A percentile compares a stretch with the other conserved stretches of the same genome.
Conservation (phyloP, 1,140 invertebrate genomes). For the Drosophila auraria region DNA sequence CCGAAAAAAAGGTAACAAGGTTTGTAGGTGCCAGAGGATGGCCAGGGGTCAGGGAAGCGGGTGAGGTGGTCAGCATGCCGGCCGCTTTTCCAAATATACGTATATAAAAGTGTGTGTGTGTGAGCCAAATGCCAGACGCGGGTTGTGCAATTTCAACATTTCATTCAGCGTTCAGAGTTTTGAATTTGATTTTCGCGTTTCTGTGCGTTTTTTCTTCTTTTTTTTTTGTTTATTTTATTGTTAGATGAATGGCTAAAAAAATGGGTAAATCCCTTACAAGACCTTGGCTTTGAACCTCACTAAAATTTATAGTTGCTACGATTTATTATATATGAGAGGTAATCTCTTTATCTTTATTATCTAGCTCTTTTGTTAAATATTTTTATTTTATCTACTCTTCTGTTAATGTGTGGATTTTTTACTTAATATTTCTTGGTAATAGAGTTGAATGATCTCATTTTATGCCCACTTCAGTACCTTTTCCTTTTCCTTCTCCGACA, state of each 20-base stretch:
- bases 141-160: constrained; percentile 68
- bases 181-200: constrained; percentile 66
- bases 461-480: constrained; percentile 10
- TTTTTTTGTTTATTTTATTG: constrained; percentile 18
- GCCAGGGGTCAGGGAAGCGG: not conserved
- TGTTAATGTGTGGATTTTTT: not conserved
- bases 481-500: not conserved
- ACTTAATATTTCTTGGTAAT: not conserved
- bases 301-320: not conserved
- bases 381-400: not conserved
- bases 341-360: no score
- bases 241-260: constrained; percentile 1
- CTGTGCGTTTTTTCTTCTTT: constrained; percentile 29
- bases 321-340: not conserved
- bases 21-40: constrained; percentile 5
- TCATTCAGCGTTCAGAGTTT: constrained; percentile 71
- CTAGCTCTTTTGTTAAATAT: no score
- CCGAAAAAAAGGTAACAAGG: constrained; percentile 51
- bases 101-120: not conserved
- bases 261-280: not conserved
- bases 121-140: constrained; percentile 47
- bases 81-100: constrained; percentile 18
- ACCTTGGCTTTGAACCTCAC: constrained; percentile 14
- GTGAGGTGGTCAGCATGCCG: constrained; percentile 6
- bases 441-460: constrained; percentile 20